phyloP scores from a whole-genome alignment of 2,113 vertebrate species.

The rabbit (Oryctolagus cuniculus) region DNA sequence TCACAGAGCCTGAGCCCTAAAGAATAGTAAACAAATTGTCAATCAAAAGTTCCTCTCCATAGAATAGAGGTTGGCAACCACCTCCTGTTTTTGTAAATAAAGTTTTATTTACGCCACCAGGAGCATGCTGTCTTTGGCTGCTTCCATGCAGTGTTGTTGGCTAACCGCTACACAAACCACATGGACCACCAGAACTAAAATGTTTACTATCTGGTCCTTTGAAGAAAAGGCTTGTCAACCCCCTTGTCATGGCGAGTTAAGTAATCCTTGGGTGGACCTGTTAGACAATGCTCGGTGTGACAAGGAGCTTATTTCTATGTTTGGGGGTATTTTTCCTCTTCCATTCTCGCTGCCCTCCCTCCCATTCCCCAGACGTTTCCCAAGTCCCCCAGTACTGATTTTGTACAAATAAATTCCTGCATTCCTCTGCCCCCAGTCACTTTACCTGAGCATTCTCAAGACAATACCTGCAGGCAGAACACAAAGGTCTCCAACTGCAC shows the following conservation, averaged over 20 bases:
- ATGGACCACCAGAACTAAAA: not conserved
- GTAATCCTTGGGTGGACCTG: not conserved
- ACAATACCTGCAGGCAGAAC: accelerated
- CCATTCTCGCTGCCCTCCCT: not conserved
- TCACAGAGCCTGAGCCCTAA: not conserved
- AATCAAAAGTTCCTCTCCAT: not conserved
- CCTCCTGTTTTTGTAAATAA: constrained; percentile 62
- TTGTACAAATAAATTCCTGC: not conserved
- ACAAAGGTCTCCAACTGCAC: not conserved
- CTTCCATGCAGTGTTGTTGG: not conserved
- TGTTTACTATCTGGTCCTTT: constrained; percentile 16
- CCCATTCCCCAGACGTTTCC: not conserved
- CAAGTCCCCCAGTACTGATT: not conserved
- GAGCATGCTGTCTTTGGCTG: not conserved
- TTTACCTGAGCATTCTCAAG: too few relatives aligned
- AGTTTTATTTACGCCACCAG: constrained; percentile 45
- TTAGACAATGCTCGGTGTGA: not conserved
- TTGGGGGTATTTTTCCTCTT: not conserved
- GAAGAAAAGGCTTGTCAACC: not conserved
- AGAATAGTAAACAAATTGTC: not conserved
- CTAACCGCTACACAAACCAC: constrained; percentile 10
- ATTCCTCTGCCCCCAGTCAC: accelerated
- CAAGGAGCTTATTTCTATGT: not conserved
- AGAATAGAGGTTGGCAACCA: not conserved
- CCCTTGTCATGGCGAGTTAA: not conserved